Evolutionary conservation across 2,797 vertebrate genomes (phyloP).

Genomic region (Neosalanx taihuensis): DNA sequence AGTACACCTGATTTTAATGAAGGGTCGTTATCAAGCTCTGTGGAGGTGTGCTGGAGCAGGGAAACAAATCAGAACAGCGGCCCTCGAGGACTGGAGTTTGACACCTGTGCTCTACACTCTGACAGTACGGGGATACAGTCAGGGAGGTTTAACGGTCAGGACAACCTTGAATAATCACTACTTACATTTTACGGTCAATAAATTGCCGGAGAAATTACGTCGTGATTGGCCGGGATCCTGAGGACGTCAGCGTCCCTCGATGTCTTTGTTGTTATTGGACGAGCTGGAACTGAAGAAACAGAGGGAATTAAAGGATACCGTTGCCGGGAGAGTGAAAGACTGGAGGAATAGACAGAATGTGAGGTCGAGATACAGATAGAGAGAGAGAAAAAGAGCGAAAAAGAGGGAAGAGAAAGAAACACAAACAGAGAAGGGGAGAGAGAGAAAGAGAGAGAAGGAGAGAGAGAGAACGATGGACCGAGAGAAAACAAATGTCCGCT

Average conservation of each 20-base stretch:
- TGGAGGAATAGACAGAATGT: not conserved
- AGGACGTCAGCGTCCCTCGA: slow-evolving; percentile 22
- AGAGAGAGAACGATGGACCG: not conserved
- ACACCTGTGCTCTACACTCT: not conserved
- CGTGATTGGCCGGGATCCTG: slow-evolving; percentile 10
- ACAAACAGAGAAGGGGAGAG: not conserved
- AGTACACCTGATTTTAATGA: too few species aligned
- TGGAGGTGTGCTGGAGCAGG: too few species aligned
- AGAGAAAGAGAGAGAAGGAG: not conserved
- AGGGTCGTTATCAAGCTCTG: too few species aligned
- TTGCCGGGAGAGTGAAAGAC: not conserved
- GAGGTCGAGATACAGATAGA: not conserved
- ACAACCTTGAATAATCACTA: slow-evolving; percentile 2
- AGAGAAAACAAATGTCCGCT: not conserved
- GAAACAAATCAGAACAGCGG: too few species aligned
- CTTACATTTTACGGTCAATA: slow-evolving; percentile 15
- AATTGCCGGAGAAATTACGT: slow-evolving; percentile 8
- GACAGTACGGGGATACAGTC: slow-evolving; percentile 7
- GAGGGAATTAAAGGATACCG: not conserved
- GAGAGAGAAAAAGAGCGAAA: not conserved
- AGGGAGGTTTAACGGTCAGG: slow-evolving; percentile 6
- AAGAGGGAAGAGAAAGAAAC: not conserved
- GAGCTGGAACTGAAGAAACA: not conserved
- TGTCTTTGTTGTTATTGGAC: slow-evolving; percentile 29
- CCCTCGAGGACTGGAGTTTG: too few species aligned